Evolutionary conservation across 2,888 invertebrate genomes (phyloP).

Genomic region (Drosophila rellima): DNA sequence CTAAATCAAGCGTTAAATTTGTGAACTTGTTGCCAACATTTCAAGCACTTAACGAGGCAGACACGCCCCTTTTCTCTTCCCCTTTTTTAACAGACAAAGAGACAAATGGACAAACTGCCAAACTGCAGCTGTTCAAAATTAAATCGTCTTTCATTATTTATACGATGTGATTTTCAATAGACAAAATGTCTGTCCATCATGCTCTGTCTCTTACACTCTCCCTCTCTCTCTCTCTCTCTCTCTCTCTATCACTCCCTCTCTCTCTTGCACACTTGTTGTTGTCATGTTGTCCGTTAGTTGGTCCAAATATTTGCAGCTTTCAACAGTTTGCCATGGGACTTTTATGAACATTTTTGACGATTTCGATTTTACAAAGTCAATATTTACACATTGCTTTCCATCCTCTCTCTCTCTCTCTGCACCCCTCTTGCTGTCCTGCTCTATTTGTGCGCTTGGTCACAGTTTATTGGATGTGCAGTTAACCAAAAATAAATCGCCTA

Average conservation of each 20-base stretch:
- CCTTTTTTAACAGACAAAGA: neutral
- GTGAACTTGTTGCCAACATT: slow-evolving; percentile 48
- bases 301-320: slow-evolving; percentile 71
- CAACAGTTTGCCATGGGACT: slow-evolving; percentile 63
- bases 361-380: slow-evolving; percentile 80
- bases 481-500: slow-evolving; percentile 80
- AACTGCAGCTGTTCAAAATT: slow-evolving; percentile 69
- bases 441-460: slow-evolving; percentile 19
- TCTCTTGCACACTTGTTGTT: neutral
- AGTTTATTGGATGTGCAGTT: slow-evolving; percentile 79
- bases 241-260: neutral
- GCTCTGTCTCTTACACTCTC: neutral
- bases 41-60: slow-evolving; percentile 28
- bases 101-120: slow-evolving; percentile 10
- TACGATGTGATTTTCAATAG: slow-evolving; percentile 64
- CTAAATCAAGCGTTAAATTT: slow-evolving; percentile 61
- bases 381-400: slow-evolving; percentile 62
- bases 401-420: neutral
- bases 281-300: slow-evolving; percentile 64
- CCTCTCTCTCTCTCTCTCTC: neutral
- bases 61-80: neutral
- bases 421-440: neutral
- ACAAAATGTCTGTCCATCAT: slow-evolving; percentile 28
- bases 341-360: slow-evolving; percentile 79
- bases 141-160: slow-evolving; percentile 80